phyloP scores from a whole-genome alignment of 2,888 invertebrate species.

The Hybos culiciformis region DNA sequence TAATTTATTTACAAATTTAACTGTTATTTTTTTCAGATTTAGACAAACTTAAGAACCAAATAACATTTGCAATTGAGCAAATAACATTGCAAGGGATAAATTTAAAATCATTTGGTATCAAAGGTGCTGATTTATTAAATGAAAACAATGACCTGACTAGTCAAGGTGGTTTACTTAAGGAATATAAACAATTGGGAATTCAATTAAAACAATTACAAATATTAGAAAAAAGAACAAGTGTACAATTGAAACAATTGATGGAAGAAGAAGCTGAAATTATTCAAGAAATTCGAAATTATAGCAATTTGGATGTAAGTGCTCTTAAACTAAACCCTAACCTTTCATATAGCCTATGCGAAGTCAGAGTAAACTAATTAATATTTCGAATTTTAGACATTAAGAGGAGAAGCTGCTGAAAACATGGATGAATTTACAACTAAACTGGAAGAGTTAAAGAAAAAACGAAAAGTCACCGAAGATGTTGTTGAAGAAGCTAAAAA shows the following conservation, averaged over 20 bases:
- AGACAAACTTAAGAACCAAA: constrained; percentile 17
- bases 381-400: too few species aligned
- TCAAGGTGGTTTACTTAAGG: constrained; percentile 17
- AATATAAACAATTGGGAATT: constrained; percentile 17
- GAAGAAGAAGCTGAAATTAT: constrained; percentile 13
- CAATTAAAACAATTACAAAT: constrained; percentile 19
- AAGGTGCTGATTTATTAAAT: constrained; percentile 9
- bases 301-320: constrained; percentile 13
- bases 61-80: constrained; percentile 18
- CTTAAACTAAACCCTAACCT: too few species aligned
- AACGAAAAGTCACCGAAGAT: constrained; percentile 17
- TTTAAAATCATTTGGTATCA: constrained; percentile 12
- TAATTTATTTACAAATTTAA: neutral
- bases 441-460: constrained; percentile 17
- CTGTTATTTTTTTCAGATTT: constrained; percentile 12
- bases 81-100: constrained; percentile 18
- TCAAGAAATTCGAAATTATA: constrained; percentile 16
- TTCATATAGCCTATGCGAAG: too few species aligned
- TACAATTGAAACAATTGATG: constrained; percentile 13
- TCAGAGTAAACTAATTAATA: too few species aligned
- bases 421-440: constrained; percentile 14
- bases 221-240: constrained; percentile 15
- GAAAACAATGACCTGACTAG: constrained; percentile 15
- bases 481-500: constrained; percentile 15
- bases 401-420: constrained; percentile 15